Evolutionary conservation across 2,797 vertebrate genomes (phyloP).

Genomic region (Streptopelia turtur): DNA sequence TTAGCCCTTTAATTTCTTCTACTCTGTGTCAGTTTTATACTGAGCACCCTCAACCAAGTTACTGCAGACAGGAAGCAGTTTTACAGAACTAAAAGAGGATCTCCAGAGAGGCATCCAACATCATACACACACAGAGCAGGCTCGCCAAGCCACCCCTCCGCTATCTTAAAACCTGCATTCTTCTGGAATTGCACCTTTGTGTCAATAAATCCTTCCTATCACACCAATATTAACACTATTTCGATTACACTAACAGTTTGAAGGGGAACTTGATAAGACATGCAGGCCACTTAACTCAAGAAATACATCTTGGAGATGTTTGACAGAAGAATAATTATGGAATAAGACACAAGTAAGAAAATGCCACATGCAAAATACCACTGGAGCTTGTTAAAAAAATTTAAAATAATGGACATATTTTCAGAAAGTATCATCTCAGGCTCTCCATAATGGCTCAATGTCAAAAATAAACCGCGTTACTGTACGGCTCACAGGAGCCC

Average conservation of each 20-base stretch:
- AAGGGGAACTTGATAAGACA: background rate
- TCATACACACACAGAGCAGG: background rate
- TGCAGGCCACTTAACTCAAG: background rate
- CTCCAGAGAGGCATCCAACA: background rate
- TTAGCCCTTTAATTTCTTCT: background rate
- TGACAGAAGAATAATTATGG: background rate
- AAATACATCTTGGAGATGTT: background rate
- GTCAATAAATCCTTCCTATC: background rate
- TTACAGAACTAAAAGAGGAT: slow-evolving; percentile 40
- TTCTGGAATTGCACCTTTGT: background rate
- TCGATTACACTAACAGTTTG: accelerated
- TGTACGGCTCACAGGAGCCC: accelerated
- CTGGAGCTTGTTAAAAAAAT: background rate
- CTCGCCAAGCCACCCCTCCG: background rate
- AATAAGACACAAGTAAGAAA: background rate
- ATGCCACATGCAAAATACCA: background rate
- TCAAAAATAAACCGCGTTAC: background rate
- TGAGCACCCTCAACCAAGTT: background rate
- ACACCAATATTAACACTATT: background rate
- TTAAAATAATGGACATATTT: accelerated
- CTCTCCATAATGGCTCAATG: background rate
- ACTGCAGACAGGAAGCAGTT: slow-evolving; percentile 26
- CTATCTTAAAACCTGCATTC: background rate
- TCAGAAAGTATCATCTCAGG: background rate
- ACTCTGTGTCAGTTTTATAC: accelerated